Percentiles rank a stretch among this genome's conserved stretches.
Conservation (phyloP, 1,140 invertebrate genomes). For the Vanessa tameamea region DNA sequence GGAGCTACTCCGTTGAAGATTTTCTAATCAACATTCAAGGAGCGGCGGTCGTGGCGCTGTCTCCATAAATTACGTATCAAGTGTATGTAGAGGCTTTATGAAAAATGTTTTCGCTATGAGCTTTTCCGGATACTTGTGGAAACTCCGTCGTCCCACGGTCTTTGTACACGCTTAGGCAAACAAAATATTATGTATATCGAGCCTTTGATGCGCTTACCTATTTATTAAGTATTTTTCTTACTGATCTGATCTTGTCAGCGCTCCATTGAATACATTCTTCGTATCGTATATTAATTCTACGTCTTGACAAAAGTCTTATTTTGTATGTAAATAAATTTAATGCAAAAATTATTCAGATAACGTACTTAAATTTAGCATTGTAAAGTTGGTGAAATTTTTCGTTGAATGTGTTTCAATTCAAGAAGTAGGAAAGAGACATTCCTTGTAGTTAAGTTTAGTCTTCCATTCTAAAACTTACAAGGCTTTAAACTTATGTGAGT, state of each 20-base stretch:
- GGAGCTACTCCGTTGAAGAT: slow-evolving; percentile 51
- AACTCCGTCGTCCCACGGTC: slow-evolving; percentile 42
- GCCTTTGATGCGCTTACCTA: slow-evolving; percentile 52
- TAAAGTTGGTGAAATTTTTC: background rate
- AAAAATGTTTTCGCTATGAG: slow-evolving; percentile 72
- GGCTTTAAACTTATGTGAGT: background rate
- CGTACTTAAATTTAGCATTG: too few species aligned
- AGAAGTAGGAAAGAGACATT: background rate
- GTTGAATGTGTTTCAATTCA: background rate
- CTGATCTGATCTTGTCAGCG: background rate
- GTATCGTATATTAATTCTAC: background rate
- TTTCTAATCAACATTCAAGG: slow-evolving; percentile 76
- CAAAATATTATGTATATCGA: slow-evolving; percentile 53
- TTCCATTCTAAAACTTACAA: slow-evolving; percentile 4
- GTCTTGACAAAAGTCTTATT: background rate
- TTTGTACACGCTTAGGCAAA: slow-evolving; percentile 52
- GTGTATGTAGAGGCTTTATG: slow-evolving; percentile 71
- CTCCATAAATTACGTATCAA: slow-evolving; percentile 78
- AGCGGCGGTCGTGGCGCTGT: slow-evolving; percentile 58
- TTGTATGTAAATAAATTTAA: too few species aligned
- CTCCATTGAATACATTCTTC: background rate
- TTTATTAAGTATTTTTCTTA: slow-evolving; percentile 17
- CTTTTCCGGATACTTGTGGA: slow-evolving; percentile 48
- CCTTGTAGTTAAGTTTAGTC: slow-evolving; percentile 2
- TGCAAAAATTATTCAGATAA: too few species aligned